Base-by-base conservation (phyloP, 2,113 vertebrate genomes). In the Oreochromis spilurus region DNA sequence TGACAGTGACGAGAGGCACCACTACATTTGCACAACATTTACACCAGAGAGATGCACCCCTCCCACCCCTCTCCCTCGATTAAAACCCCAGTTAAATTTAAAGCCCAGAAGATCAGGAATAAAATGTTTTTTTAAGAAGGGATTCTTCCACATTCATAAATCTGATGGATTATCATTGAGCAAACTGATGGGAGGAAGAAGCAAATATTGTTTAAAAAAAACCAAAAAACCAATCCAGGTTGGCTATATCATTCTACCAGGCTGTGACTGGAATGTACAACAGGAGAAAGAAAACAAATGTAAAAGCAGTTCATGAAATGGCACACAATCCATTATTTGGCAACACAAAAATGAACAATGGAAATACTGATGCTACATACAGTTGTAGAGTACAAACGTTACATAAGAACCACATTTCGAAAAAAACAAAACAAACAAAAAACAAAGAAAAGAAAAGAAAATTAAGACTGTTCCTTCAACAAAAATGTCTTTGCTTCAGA, bases 401-500 rank as follows among this genome's bases (percentile, higher is more conserved):
- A 96, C 94, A 86, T 93, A 50, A 94, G 93, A 95, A 96, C 91
- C 91, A 94, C 93, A 79, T 88, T 50, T 77, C 81, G 16, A 85
- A 92, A 93, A 72, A 36, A 36, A 19, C 3, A 70, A 70, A 40
- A 65, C 9, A 36, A 70, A 29, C 14, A 72, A 6, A 45, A 83
- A 17, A 29, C 58, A 86, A 78, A 67, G 6, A 38, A 67, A 67
- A 62, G 17, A 81, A 82, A 79, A 85, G 52, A 91, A 90, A 83
- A 34, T 84, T 91, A 95, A 95, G 92, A 95, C 92, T 92, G 87
- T 83, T 93, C 87, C 87, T 92, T 93, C 77, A 91, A 95, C 89
- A 96, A 97, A 96, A 86, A 93, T 52, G 94, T 97, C 97, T 94
- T 95, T 92, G 94, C 93, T 97, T 82, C 93, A 94, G 96, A 96